Evolutionary conservation across 2,888 invertebrate genomes (phyloP).

Genomic region (Drosophila affinis): DNA sequence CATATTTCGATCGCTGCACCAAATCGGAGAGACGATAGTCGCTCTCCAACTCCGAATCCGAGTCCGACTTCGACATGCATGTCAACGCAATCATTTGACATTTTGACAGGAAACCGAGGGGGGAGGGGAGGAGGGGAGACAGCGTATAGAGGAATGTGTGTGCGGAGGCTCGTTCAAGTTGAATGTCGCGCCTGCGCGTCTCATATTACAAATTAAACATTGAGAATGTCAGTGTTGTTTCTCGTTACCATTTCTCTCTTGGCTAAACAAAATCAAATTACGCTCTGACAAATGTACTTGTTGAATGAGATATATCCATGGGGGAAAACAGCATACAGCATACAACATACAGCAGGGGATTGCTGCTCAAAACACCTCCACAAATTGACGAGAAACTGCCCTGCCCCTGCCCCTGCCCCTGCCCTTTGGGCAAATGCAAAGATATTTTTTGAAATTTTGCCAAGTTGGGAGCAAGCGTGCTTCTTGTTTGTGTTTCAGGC

Average conservation of each 20-base stretch:
- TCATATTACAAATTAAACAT: slow-evolving; percentile 58
- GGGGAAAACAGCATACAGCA: neutral
- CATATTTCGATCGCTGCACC: slow-evolving; percentile 16
- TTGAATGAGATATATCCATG: slow-evolving; percentile 20
- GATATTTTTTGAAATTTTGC: slow-evolving; percentile 35
- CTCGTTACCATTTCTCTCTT: slow-evolving; percentile 8
- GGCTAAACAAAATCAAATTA: slow-evolving; percentile 43
- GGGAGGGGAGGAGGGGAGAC: neutral
- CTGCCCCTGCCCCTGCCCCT: neutral
- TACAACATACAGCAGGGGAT: neutral
- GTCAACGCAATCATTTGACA: slow-evolving; percentile 76
- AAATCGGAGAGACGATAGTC: slow-evolving; percentile 42
- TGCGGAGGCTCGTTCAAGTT: slow-evolving; percentile 49
- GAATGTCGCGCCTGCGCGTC: slow-evolving; percentile 44
- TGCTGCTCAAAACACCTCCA: slow-evolving; percentile 15
- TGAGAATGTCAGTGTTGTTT: slow-evolving; percentile 1
- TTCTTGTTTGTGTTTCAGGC: slow-evolving; percentile 20
- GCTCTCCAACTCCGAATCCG: neutral
- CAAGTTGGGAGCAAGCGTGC: slow-evolving; percentile 18
- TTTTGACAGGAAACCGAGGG: slow-evolving; percentile 64
- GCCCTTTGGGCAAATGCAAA: slow-evolving; percentile 16
- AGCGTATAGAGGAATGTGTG: slow-evolving; percentile 9
- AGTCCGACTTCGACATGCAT: slow-evolving; percentile 45
- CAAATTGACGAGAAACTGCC: slow-evolving; percentile 2
- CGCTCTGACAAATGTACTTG: slow-evolving; percentile 41